These are phyloP conservation scores for Pachyuromys duprasi DNA, from an alignment of 2,797 vertebrate species.

Conservation along the genomic window DNA sequence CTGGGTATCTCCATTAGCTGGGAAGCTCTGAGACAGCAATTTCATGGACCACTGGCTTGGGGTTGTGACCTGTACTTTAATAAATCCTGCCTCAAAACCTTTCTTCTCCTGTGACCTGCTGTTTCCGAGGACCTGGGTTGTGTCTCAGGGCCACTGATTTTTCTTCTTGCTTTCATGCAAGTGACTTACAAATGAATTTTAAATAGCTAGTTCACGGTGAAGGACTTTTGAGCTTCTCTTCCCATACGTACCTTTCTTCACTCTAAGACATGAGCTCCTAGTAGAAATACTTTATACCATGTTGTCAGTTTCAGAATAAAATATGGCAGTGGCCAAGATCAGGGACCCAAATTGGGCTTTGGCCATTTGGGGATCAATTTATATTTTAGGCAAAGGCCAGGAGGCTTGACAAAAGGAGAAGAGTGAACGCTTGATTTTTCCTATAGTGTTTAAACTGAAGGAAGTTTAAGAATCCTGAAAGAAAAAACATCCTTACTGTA, in stretches of 20 bases:
- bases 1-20: constrained; percentile 73
- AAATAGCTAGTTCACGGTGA: constrained; percentile 53
- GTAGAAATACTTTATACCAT: background rate
- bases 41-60: constrained; percentile 76
- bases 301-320: constrained; percentile 35
- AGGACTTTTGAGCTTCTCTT: constrained; percentile 52
- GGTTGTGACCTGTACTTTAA: constrained; percentile 78
- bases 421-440: constrained; percentile 40
- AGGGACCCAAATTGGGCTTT: constrained; percentile 25
- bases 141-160: constrained; percentile 71
- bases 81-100: constrained; percentile 64
- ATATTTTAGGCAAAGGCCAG: constrained; percentile 51
- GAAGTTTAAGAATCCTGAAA: constrained; percentile 28
- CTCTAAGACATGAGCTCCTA: constrained; percentile 26
- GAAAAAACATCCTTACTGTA: constrained; percentile 8
- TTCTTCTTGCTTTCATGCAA: constrained; percentile 71
- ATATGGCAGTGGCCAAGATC: background rate
- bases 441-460: constrained; percentile 48
- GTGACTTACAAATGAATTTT: constrained; percentile 76
- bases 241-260: background rate
- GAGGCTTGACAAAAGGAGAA: background rate
- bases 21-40: constrained; percentile 74
- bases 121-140: constrained; percentile 56
- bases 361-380: constrained; percentile 50
- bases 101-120: constrained; percentile 72